Evolutionary conservation across 2,888 invertebrate genomes (phyloP).

Genomic region (Pachliopta kotzebuea): DNA sequence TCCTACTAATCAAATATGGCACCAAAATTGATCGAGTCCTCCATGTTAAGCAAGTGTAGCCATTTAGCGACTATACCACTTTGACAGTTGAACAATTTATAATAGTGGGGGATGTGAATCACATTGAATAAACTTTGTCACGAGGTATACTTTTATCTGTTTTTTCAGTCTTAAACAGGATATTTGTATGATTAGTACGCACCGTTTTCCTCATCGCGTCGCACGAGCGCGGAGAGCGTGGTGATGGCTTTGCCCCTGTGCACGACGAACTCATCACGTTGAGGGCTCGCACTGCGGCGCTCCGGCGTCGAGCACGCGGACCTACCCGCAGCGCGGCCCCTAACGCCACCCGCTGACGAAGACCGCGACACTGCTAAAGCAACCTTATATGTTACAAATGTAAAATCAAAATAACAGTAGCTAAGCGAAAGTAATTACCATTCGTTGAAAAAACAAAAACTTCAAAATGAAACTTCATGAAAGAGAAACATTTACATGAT

Average conservation of each 20-base stretch:
- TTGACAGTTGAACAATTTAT: too few species aligned
- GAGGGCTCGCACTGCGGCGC: constrained; percentile 63
- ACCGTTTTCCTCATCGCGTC: constrained; percentile 49
- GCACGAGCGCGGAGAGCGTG: constrained; percentile 82
- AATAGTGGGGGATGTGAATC: too few species aligned
- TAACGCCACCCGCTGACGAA: constrained; percentile 68
- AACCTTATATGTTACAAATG: neutral
- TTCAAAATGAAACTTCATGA: too few species aligned
- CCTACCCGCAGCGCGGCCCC: constrained; percentile 44
- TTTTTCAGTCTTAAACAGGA: neutral
- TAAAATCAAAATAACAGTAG: neutral
- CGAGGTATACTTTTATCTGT: too few species aligned
- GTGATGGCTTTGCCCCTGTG: constrained; percentile 90
- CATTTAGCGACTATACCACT: too few species aligned
- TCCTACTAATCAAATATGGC: too few species aligned
- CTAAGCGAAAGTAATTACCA: neutral
- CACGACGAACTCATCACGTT: constrained; percentile 88
- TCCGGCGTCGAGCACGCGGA: constrained; percentile 72
- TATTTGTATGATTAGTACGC: neutral
- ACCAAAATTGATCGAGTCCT: too few species aligned
- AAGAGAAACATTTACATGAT: too few species aligned
- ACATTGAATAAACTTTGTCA: too few species aligned
- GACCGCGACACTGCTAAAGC: constrained; percentile 70
- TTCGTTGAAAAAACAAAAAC: neutral
- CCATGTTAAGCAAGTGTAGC: too few species aligned